These are phyloP conservation scores for Drosophila atroscutellata DNA, from an alignment of 2,888 invertebrate genomes.

Conservation along the genomic window DNA sequence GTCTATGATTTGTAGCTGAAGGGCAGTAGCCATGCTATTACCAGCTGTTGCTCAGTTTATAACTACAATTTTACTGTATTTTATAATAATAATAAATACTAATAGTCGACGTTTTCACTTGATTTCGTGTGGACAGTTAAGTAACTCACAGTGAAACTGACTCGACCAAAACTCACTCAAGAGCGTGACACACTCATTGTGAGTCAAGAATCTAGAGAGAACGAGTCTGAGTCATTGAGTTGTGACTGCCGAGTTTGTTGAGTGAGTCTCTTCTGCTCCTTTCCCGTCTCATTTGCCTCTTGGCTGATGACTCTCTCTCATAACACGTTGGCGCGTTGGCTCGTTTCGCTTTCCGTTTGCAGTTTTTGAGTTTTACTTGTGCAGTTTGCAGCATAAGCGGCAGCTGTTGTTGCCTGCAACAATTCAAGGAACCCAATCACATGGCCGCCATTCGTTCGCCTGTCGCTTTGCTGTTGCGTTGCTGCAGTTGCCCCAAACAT, in stretches of 20 bases:
- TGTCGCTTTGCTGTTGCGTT: conserved; percentile 53
- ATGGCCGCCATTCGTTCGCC: conserved; percentile 69
- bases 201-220: neutral
- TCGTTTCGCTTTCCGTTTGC: conserved; percentile 42
- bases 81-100: neutral
- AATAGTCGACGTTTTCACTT: neutral
- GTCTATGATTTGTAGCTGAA: conserved; percentile 34
- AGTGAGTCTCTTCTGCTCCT: conserved; percentile 8
- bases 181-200: neutral
- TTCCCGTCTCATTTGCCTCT: conserved; percentile 3
- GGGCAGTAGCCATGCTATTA: neutral
- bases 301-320: conserved; percentile 4
- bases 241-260: conserved; percentile 10
- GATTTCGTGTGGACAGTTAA: conserved; percentile 18
- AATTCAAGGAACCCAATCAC: conserved; percentile 59
- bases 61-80: neutral
- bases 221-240: conserved; percentile 3
- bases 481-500: conserved; percentile 19
- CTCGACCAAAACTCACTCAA: conserved; percentile 35
- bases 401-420: conserved; percentile 37
- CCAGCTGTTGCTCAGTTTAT: neutral
- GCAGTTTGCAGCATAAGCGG: conserved; percentile 49
- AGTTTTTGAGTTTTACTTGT: conserved; percentile 51
- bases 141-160: conserved; percentile 14
- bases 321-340: conserved; percentile 12